Evolutionary conservation across 2,113 vertebrate genomes (phyloP).

Genomic region (Vidua macroura): DNA sequence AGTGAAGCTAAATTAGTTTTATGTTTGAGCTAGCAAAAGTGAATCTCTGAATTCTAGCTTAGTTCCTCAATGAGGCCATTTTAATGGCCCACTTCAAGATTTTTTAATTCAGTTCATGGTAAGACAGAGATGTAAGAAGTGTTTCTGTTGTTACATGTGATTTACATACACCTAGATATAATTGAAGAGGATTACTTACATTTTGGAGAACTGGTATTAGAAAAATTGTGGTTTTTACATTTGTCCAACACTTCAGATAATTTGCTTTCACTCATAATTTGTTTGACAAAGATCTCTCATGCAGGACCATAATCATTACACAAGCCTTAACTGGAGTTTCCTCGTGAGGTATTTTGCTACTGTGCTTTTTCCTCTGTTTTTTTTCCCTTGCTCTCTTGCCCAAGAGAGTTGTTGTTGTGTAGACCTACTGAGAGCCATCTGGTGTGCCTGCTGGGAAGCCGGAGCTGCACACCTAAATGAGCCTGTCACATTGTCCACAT

Average conservation of each 20-base stretch:
- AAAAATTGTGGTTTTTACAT: background rate
- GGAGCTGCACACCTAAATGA: background rate
- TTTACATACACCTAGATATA: background rate
- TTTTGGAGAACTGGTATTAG: background rate
- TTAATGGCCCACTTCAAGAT: background rate
- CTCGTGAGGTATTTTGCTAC: background rate
- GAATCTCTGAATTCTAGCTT: background rate
- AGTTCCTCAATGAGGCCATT: background rate
- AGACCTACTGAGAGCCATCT: constrained; percentile 25
- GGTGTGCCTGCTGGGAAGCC: background rate
- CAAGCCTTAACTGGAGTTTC: background rate
- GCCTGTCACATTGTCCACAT: background rate
- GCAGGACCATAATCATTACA: background rate
- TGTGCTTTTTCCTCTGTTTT: background rate
- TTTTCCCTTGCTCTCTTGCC: background rate
- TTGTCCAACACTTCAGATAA: background rate
- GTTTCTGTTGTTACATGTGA: background rate
- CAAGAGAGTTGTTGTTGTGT: background rate
- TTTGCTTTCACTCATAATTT: background rate
- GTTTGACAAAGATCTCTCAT: background rate
- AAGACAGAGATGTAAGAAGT: background rate
- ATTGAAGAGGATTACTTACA: background rate
- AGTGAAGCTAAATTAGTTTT: background rate
- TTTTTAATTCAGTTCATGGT: background rate
- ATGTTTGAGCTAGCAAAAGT: background rate